phyloP scores from a whole-genome alignment of 2,888 invertebrate genomes.

The Selenia dentaria region DNA sequence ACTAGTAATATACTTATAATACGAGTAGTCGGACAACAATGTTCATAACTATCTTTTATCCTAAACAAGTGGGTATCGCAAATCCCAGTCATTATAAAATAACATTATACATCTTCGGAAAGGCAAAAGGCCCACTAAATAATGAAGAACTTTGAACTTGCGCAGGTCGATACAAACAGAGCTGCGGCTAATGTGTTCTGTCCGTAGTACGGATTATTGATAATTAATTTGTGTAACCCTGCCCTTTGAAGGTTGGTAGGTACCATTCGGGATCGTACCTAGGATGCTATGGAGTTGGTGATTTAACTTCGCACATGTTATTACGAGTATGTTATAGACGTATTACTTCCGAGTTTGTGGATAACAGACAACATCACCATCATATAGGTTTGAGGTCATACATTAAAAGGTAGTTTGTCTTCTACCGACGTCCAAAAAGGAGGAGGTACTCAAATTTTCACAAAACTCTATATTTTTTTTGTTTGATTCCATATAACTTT shows the following conservation, averaged over 20 bases:
- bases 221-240: constrained; percentile 30
- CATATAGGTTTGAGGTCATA: too few species aligned
- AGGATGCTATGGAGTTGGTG: background rate
- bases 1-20: too few species aligned
- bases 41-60: background rate
- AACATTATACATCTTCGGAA: background rate
- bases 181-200: constrained; percentile 21
- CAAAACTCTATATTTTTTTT: too few species aligned
- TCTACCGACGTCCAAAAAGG: too few species aligned
- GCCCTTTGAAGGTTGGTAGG: constrained; percentile 17
- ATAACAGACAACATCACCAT: too few species aligned
- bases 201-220: constrained; percentile 27
- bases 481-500: too few species aligned
- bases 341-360: too few species aligned
- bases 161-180: constrained; percentile 19
- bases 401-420: too few species aligned
- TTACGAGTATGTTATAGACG: too few species aligned
- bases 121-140: constrained; percentile 11
- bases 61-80: background rate
- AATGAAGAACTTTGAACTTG: constrained; percentile 28
- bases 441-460: too few species aligned
- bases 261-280: background rate
- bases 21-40: background rate
- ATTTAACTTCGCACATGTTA: too few species aligned
- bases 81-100: background rate